These are phyloP conservation scores for Oryzias dopingdopingensis DNA, from an alignment of 2,797 vertebrate species.

Conservation along the genomic window DNA sequence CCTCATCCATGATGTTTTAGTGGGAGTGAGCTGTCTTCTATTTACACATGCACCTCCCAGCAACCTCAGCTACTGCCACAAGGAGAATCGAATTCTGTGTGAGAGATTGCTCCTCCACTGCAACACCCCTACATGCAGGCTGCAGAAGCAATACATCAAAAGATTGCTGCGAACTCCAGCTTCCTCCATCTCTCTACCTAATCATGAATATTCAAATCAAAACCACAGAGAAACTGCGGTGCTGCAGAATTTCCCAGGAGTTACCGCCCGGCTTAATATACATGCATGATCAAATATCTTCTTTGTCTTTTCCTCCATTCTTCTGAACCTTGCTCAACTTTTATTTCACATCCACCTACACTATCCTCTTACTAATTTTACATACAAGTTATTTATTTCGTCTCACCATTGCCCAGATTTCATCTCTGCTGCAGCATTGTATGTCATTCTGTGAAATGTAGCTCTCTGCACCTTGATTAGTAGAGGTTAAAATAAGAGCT, in stretches of 20 bases:
- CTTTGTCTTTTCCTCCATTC: neutral
- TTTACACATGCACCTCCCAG: neutral
- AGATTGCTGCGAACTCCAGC: neutral
- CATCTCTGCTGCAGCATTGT: slow-evolving; percentile 2
- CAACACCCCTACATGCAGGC: slow-evolving; percentile 5
- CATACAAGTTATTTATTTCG: neutral
- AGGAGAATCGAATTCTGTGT: neutral
- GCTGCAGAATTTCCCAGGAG: slow-evolving; percentile 37
- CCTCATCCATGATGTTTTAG: neutral
- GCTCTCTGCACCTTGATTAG: slow-evolving; percentile 33
- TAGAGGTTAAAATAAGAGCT: slow-evolving; percentile 21
- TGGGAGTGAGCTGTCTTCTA: neutral
- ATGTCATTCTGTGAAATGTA: slow-evolving; percentile 1
- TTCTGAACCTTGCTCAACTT: neutral
- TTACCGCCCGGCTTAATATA: slow-evolving; percentile 31
- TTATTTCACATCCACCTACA: neutral
- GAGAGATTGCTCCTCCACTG: slow-evolving; percentile 6
- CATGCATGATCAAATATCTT: slow-evolving; percentile 8
- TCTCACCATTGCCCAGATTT: slow-evolving; percentile 16
- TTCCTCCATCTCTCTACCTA: slow-evolving; percentile 4
- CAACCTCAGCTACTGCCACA: slow-evolving; percentile 3
- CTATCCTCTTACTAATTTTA: neutral
- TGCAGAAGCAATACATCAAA: slow-evolving; percentile 37
- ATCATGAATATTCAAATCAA: slow-evolving; percentile 61
- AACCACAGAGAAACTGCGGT: slow-evolving; percentile 35